A percentile compares a stretch with the other conserved stretches of the same genome.
Conservation (phyloP, 2,888 invertebrate genomes). For the Ormyrus nitidulus region DNA sequence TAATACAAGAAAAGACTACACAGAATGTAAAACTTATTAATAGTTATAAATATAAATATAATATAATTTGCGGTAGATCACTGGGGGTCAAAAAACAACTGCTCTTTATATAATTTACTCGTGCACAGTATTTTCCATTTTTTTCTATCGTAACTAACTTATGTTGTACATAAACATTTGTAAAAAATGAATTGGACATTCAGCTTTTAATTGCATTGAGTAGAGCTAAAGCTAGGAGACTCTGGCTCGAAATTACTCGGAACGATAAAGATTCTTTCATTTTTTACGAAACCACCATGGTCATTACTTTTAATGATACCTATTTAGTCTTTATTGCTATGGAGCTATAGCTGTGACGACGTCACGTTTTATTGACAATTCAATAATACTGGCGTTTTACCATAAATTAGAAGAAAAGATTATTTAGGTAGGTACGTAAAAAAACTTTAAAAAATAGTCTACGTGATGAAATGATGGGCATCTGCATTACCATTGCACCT, state of each 20-base stretch:
- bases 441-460: conserved; percentile 23
- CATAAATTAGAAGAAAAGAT: conserved; percentile 46
- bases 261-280: conserved; percentile 41
- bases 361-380: conserved; percentile 65
- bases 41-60: background rate
- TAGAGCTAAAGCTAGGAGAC: conserved; percentile 40
- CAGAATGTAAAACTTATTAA: conserved; percentile 1
- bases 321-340: conserved; percentile 67
- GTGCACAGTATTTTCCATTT: background rate
- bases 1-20: background rate
- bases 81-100: conserved; percentile 11
- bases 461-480: conserved; percentile 28
- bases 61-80: background rate
- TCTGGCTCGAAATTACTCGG: conserved; percentile 39
- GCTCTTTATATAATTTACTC: conserved; percentile 1
- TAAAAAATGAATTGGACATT: conserved; percentile 6
- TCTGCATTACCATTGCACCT: conserved; percentile 47
- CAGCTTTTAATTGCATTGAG: background rate
- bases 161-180: conserved; percentile 3
- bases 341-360: conserved; percentile 62
- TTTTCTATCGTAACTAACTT: conserved; percentile 10
- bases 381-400: conserved; percentile 66
- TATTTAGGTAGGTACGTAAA: background rate
- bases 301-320: conserved; percentile 58
- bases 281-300: conserved; percentile 68